These are phyloP conservation scores for Lophochroa leadbeateri DNA, from an alignment of 2,113 vertebrate species.

Conservation along the genomic window DNA sequence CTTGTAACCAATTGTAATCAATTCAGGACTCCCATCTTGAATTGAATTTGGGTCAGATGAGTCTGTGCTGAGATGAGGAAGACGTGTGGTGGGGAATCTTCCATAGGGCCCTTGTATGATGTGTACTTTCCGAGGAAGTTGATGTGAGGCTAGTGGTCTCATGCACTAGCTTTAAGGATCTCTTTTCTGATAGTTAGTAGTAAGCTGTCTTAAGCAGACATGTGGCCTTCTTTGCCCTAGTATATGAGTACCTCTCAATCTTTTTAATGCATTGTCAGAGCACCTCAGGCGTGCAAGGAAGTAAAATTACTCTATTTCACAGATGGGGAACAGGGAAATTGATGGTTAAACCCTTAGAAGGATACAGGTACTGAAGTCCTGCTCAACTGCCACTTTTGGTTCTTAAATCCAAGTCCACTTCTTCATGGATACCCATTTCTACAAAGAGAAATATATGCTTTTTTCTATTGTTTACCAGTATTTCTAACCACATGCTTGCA, in stretches of 20 bases:
- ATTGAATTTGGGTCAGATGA: not conserved
- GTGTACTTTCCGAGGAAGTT: not conserved
- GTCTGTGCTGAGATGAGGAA: not conserved
- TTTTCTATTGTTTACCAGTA: not conserved
- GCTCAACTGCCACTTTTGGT: not conserved
- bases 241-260: conserved; percentile 54
- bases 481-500: not conserved
- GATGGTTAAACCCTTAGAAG: conserved; percentile 55
- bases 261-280: conserved; percentile 65
- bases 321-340: conserved; percentile 55
- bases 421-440: not conserved
- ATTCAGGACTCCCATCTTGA: not conserved
- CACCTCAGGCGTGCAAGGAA: conserved; percentile 38
- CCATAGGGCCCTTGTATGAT: not conserved
- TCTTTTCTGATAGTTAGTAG: not conserved
- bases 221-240: conserved; percentile 56
- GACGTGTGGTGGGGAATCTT: not conserved
- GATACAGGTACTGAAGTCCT: conserved; percentile 29
- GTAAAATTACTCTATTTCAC: conserved; percentile 66
- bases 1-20: not conserved
- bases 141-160: not conserved
- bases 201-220: conserved; percentile 41
- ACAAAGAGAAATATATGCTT: not conserved
- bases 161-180: not conserved
- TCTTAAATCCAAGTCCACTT: not conserved